Evolutionary conservation across 1,140 invertebrate genomes (phyloP), one percentile per base, ranked within the genome.

Genomic region (Drosophila kurseongensis): DNA sequence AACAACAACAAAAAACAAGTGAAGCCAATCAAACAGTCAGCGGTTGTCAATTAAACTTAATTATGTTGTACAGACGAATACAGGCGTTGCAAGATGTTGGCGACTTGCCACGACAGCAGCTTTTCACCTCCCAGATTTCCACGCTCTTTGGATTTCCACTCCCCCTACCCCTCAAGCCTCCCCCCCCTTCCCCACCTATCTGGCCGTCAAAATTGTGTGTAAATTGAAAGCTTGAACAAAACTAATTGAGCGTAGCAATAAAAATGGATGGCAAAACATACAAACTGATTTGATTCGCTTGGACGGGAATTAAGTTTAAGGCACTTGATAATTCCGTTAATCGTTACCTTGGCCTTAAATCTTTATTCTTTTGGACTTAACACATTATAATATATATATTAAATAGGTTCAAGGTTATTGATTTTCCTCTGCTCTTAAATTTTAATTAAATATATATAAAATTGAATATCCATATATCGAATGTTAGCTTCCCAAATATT

Each of bases 41-140:
- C 65, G 67, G 67, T 71, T 71, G 67, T 71, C 67, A 71, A 71
- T 71, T 71, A 71, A 71, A 71, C 65, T 71, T 71, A 71, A 71
- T 71, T 71, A 71, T 71, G 67, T 69, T 71, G 65, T 48, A 71
- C 51, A 63, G 60, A 36, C 32, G 44, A 18, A 13, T 5, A 23
- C 35, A 62, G 60, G 36, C 42, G 35, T 44, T 63, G 61, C 61
- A 65, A 65, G 54, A 65, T 65, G 61, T 44, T 60, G 62, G 62
- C 52, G 16, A 63, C 16, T 52, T 16, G 16, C 42, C 13, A 23
- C n/a, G 32, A 23, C 38, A 63, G 29, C 45, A 41, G 57, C 27
- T 23, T 41, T 40, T 5, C n/a, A 4, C 16, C 27, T 16, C 35
- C 18, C 45, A 27, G 9, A n/a, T 16, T 7, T 29, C n/a, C 47